Evolutionary conservation across 1,140 invertebrate genomes (phyloP), one percentile per base, ranked within the genome.

Genomic region (Drosophila tristis): DNA sequence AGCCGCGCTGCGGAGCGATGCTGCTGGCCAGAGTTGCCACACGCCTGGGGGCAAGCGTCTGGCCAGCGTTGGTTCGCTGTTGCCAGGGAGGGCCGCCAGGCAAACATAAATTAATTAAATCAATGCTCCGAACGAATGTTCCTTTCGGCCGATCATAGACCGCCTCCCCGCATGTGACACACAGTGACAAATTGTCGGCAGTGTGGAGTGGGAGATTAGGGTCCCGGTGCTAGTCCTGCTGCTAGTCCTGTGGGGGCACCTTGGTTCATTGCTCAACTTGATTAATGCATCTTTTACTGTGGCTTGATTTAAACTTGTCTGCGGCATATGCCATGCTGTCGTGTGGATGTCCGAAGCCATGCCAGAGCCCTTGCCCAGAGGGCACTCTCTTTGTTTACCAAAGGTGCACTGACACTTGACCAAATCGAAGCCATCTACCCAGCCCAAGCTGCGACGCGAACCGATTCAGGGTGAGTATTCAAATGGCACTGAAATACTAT

Each of bases 51-150:
- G 2, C 3, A 25, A 25, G 23, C 55, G 44, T 53, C 23, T 51
- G 25, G 43, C 11, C 44, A 31, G 45, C 61, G 47, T 23, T 5
- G 5, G 50, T 51, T 26, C 58, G 23, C 80, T 75, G 80, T 82
- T 84, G 80, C 80, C 49, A 84, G 59, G 80, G 23, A 1, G 23
- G 23, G 75, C 55, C 58, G 70, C 42, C 31, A 62, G 73, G 63
- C 60, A 44, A 82, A 70, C 78, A 87, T 87, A 87, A 87, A 87
- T 87, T 87, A 87, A 87, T 87, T 89, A 89, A 86, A 89, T 87
- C 86, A 77, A 78, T 87, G 78, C 77, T 76, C 79, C 68, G 35
- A 39, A 29, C 26, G 26, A 76, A 76, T 72, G 54, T 51, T 71
- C 44, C 45, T 48, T 64, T 43, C 20, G 59, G 44, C 45, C 58